These are phyloP conservation scores for Cydia fagiglandana DNA, from an alignment of 1,140 invertebrate species.

Conservation along the genomic window DNA sequence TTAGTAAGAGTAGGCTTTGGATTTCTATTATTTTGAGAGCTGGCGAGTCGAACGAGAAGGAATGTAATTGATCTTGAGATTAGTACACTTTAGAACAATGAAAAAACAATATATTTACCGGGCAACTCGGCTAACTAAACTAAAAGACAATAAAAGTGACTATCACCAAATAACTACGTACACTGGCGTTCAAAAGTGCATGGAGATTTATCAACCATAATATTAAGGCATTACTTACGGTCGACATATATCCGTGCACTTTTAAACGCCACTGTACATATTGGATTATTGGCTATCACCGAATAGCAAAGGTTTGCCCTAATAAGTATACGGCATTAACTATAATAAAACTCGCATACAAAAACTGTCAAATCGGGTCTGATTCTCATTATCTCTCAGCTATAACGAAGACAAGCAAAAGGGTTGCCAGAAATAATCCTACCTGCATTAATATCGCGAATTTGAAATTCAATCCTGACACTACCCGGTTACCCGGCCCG, in stretches of 20 bases:
- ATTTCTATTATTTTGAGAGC: background rate
- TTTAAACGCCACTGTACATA: too few species aligned
- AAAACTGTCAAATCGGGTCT: background rate
- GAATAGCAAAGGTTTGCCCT: too few species aligned
- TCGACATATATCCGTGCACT: too few species aligned
- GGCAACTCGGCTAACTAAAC: too few species aligned
- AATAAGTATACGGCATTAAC: too few species aligned
- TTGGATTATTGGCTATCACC: too few species aligned
- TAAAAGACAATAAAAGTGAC: too few species aligned
- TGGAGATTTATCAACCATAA: too few species aligned
- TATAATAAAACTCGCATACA: too few species aligned
- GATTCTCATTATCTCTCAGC: background rate
- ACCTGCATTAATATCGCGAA: conserved; percentile 31
- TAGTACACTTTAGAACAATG: background rate
- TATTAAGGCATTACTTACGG: too few species aligned
- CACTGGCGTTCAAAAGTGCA: too few species aligned
- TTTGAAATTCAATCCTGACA: conserved; percentile 29
- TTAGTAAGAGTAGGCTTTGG: background rate
- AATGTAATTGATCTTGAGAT: background rate
- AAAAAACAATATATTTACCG: background rate
- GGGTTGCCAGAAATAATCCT: conserved; percentile 22
- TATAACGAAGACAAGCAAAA: background rate
- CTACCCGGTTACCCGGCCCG: background rate
- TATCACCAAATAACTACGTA: too few species aligned
- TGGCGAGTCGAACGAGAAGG: background rate